phyloP scores from a whole-genome alignment of 2,797 vertebrate species.

The Phalloptychus januarius region DNA sequence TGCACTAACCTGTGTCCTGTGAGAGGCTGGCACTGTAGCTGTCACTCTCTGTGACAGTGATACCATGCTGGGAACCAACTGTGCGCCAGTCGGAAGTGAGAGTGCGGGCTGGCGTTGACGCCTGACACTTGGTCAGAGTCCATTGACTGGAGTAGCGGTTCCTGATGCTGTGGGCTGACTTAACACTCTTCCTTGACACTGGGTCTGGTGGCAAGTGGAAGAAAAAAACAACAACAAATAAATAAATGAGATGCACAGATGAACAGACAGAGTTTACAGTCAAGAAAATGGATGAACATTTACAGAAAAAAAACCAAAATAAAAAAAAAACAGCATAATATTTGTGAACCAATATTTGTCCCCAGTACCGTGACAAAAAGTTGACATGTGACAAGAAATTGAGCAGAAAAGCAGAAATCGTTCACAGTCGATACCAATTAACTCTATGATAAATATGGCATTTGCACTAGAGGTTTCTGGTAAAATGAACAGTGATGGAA shows the following conservation, averaged over 20 bases:
- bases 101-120: slow-evolving; percentile 93
- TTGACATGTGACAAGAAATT: slow-evolving; percentile 2
- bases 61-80: slow-evolving; percentile 95
- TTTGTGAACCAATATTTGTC: slow-evolving; percentile 12
- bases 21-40: slow-evolving; percentile 98
- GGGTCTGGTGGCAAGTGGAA: slow-evolving; percentile 82
- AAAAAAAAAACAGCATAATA: not conserved
- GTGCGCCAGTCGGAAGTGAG: slow-evolving; percentile 98
- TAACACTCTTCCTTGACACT: slow-evolving; percentile 95
- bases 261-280: slow-evolving; percentile 4
- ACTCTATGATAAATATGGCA: slow-evolving; percentile 16
- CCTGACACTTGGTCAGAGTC: slow-evolving; percentile 98
- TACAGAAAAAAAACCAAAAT: not conserved
- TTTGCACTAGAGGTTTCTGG: slow-evolving; percentile 10
- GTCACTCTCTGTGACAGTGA: slow-evolving; percentile 98
- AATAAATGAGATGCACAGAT: slow-evolving; percentile 1
- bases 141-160: slow-evolving; percentile 99
- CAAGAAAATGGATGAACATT: slow-evolving; percentile 15
- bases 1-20: slow-evolving; percentile 92
- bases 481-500: slow-evolving; percentile 19
- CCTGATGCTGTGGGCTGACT: slow-evolving; percentile 94
- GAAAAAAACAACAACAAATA: not conserved
- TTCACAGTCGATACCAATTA: slow-evolving; percentile 12
- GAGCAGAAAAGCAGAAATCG: slow-evolving; percentile 10
- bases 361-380: not conserved